Percentiles rank a stretch among this genome's conserved stretches.
These are phyloP conservation scores for Neopelma chrysocephalum DNA, from an alignment of 2,797 vertebrate genomes.

Conservation along the genomic window DNA sequence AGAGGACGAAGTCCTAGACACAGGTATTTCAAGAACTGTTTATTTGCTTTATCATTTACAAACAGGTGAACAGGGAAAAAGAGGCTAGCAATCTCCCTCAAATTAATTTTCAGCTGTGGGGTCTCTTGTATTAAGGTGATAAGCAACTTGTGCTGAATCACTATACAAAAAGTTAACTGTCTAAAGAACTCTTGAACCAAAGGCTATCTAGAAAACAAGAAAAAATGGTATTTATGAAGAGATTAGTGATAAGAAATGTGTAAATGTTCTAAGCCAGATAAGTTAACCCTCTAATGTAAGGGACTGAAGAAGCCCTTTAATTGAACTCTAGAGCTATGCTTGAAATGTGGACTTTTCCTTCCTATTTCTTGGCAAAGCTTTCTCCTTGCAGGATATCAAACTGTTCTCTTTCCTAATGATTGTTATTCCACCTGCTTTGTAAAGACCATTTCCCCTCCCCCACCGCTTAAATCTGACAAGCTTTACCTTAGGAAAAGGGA, in stretches of 20 bases:
- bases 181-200: slow-evolving; percentile 42
- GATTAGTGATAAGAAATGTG: not conserved
- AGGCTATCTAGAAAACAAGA: slow-evolving; percentile 47
- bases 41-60: slow-evolving; percentile 76
- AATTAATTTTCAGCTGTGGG: slow-evolving; percentile 75
- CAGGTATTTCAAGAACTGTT: slow-evolving; percentile 71
- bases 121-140: slow-evolving; percentile 70
- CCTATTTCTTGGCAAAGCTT: not conserved
- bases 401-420: not conserved
- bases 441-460: not conserved
- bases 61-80: slow-evolving; percentile 71
- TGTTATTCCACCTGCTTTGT: not conserved
- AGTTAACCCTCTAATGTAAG: not conserved
- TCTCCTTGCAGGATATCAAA: not conserved
- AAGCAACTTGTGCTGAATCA: slow-evolving; percentile 67
- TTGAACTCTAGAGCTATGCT: not conserved
- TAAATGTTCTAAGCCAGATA: not conserved
- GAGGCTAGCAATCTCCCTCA: slow-evolving; percentile 57
- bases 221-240: slow-evolving; percentile 8
- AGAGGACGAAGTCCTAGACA: slow-evolving; percentile 35
- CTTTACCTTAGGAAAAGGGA: not conserved
- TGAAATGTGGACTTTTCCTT: not conserved
- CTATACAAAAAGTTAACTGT: slow-evolving; percentile 61
- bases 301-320: not conserved
- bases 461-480: not conserved